These are phyloP conservation scores for Nestor notabilis DNA, from an alignment of 2,113 vertebrate genomes.

Conservation along the genomic window DNA sequence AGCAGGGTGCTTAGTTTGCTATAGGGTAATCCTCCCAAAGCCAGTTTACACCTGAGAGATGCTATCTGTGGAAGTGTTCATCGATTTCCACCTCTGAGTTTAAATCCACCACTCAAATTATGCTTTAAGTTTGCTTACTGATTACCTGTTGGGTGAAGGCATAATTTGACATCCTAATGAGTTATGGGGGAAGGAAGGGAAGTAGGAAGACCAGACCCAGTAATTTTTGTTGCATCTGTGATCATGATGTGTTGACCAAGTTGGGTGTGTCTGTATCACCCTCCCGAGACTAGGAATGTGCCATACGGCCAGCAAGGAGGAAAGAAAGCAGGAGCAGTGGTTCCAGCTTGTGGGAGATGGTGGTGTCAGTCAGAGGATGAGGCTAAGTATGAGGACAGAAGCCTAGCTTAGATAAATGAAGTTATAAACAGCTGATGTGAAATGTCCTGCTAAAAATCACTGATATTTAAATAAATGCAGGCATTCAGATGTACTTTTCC, in stretches of 20 bases:
- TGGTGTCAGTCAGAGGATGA: not conserved
- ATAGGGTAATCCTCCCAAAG: not conserved
- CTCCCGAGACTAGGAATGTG: not conserved
- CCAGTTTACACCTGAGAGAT: not conserved
- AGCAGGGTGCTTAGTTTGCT: not conserved
- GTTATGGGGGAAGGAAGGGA: fast-evolving
- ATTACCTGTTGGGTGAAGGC: not conserved
- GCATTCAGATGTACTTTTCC: not conserved
- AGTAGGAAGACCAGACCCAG: not conserved
- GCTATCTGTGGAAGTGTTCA: not conserved
- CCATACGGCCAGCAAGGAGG: not conserved
- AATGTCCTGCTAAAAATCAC: not conserved
- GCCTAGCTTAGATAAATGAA: not conserved
- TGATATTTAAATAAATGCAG: not conserved
- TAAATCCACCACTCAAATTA: not conserved
- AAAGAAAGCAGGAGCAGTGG: not conserved
- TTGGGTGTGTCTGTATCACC: not conserved
- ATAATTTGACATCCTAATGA: not conserved
- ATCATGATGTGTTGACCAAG: not conserved
- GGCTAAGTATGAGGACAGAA: not conserved
- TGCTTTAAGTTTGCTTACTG: not conserved
- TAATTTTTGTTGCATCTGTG: not conserved
- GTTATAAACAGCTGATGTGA: not conserved
- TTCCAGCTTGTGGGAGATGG: not conserved
- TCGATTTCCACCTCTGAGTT: not conserved